These are phyloP conservation scores for Endotricha flammealis DNA, from an alignment of 2,888 invertebrate genomes.

Conservation along the genomic window DNA sequence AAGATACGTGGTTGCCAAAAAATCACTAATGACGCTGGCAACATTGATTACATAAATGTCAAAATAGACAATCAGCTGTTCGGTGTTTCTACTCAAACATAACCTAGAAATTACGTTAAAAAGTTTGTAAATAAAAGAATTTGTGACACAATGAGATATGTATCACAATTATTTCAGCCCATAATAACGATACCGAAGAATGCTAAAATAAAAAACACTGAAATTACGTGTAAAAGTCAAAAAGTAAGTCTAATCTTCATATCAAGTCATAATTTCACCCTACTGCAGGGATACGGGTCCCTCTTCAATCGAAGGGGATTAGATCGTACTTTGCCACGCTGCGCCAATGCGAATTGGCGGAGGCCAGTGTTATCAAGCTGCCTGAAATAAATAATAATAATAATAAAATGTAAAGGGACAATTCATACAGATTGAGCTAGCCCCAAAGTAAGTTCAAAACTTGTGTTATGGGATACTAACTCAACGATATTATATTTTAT, in stretches of 20 bases:
- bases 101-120: not conserved
- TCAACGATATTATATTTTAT: too few relatives aligned
- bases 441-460: too few relatives aligned
- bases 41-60: not conserved
- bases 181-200: slow-evolving; percentile 80
- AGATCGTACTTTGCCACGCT: too few relatives aligned
- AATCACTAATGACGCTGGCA: not conserved
- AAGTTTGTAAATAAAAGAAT: too few relatives aligned
- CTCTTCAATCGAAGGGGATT: too few relatives aligned
- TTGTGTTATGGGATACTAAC: too few relatives aligned
- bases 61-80: not conserved
- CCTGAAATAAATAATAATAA: too few relatives aligned
- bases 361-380: too few relatives aligned
- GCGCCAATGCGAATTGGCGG: too few relatives aligned
- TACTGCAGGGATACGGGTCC: too few relatives aligned
- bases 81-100: not conserved
- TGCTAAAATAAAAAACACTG: slow-evolving; percentile 77
- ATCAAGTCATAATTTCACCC: not conserved
- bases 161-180: slow-evolving; percentile 86
- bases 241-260: slow-evolving; percentile 68
- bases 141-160: slow-evolving; percentile 67
- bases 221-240: slow-evolving; percentile 85
- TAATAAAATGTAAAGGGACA: too few relatives aligned
- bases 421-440: too few relatives aligned
- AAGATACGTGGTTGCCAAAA: not conserved